These are phyloP conservation scores for Lanistes nyassanus DNA, from an alignment of 1,140 invertebrate genomes.

Conservation along the genomic window DNA sequence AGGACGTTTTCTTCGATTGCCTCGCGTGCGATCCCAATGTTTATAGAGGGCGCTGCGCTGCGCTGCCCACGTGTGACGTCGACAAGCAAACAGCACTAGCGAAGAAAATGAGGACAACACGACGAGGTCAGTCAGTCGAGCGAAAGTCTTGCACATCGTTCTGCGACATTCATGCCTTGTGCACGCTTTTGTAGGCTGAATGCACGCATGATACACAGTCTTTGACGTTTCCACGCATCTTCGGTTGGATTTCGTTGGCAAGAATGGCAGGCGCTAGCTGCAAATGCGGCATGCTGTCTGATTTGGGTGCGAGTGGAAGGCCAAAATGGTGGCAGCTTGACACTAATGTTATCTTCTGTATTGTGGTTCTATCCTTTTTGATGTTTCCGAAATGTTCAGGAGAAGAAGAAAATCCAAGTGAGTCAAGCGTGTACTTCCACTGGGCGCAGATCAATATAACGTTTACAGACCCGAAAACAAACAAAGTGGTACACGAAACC, in stretches of 20 bases:
- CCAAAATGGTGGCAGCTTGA: conserved; percentile 15
- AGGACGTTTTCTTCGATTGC: too few relatives aligned
- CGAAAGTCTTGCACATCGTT: not conserved
- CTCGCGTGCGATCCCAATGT: conserved; percentile 4
- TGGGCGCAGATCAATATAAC: conserved; percentile 25
- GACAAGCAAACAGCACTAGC: conserved; percentile 17
- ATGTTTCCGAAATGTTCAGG: conserved; percentile 1
- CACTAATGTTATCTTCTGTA: conserved; percentile 8
- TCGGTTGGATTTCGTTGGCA: too few relatives aligned
- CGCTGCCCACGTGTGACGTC: conserved; percentile 25
- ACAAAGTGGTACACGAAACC: conserved; percentile 5
- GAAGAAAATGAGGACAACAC: conserved; percentile 21
- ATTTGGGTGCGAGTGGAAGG: too few relatives aligned
- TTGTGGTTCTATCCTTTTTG: conserved; percentile 7
- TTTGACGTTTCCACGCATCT: too few relatives aligned
- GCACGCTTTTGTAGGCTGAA: too few relatives aligned
- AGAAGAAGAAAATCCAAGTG: conserved; percentile 1
- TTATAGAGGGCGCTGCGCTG: conserved; percentile 26
- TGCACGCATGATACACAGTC: too few relatives aligned
- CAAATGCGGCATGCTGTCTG: too few relatives aligned
- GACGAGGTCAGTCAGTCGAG: not conserved
- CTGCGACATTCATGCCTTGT: too few relatives aligned
- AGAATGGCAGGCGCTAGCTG: too few relatives aligned
- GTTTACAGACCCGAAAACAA: conserved; percentile 15
- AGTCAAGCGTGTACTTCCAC: not conserved